A percentile compares a stretch with the other conserved stretches of the same genome.
Conservation (phyloP, 2,113 vertebrate species). For the Mellivora capensis region DNA sequence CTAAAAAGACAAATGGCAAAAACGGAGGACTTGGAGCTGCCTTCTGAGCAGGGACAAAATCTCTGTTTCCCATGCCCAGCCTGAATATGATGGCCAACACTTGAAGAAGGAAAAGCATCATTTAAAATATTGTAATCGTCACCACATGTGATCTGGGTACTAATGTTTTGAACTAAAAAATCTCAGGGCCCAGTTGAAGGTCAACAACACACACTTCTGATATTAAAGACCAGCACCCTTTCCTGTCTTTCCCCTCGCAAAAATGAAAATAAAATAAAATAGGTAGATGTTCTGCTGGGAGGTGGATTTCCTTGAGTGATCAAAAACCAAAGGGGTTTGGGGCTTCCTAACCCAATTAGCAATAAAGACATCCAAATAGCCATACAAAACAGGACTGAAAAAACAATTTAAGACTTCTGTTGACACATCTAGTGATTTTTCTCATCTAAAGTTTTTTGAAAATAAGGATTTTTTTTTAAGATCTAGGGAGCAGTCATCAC, state of each 20-base stretch:
- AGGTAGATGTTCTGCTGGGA: background rate
- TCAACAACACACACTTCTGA: background rate
- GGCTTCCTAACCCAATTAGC: background rate
- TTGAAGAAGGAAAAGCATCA: background rate
- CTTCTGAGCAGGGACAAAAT: background rate
- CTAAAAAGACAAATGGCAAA: slow-evolving; percentile 23
- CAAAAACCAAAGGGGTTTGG: background rate
- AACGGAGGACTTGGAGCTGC: background rate
- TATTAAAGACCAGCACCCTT: slow-evolving; percentile 29
- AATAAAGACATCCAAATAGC: slow-evolving; percentile 10
- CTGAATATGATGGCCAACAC: background rate
- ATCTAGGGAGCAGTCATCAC: background rate
- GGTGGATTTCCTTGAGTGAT: slow-evolving; percentile 10
- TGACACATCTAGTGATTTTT: background rate
- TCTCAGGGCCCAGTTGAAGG: background rate
- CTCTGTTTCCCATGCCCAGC: background rate
- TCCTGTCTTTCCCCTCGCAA: background rate
- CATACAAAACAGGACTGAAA: background rate
- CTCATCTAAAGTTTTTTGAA: slow-evolving; percentile 26
- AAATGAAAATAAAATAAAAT: background rate
- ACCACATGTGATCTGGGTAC: background rate
- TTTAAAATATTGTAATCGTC: slow-evolving; percentile 32
- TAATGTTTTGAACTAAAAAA: slow-evolving; percentile 39
- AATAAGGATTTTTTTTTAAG: background rate
- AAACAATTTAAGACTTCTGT: background rate